Evolutionary conservation across 2,888 invertebrate species (phyloP).

Genomic region (Phymatocera aterrima): DNA sequence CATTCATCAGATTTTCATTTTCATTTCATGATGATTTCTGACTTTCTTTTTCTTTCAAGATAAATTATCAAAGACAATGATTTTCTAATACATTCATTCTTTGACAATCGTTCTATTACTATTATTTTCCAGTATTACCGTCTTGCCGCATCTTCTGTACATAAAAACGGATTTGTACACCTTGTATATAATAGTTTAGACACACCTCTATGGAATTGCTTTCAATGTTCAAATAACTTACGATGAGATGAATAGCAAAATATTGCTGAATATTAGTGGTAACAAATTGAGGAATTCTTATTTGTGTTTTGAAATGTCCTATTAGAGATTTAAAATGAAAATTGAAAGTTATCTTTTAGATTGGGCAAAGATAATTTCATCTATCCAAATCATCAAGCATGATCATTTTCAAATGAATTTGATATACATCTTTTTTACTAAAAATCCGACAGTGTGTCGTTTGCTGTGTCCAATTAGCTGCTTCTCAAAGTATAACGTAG

Average conservation of each 20-base stretch:
- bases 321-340: no score
- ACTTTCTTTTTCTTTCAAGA: not conserved
- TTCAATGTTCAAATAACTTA: not conserved
- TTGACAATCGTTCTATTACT: no score
- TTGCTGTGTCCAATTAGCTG: constrained; percentile 62
- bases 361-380: not conserved
- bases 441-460: constrained; percentile 63
- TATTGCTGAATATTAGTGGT: not conserved
- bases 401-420: constrained; percentile 23
- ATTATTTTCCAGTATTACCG: no score
- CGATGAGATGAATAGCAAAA: not conserved
- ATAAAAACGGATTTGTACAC: not conserved
- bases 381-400: constrained; percentile 20
- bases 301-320: no score
- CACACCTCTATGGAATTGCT: not conserved
- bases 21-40: not conserved
- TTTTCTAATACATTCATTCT: no score
- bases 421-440: not conserved
- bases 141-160: not conserved
- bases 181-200: not conserved
- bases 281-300: no score
- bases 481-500: constrained; percentile 8
- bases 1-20: not conserved
- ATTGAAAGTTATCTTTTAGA: constrained; percentile 2
- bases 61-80: not conserved